Base-by-base conservation (phyloP, 2,888 invertebrate genomes). In the Priocnemis perturbator region DNA sequence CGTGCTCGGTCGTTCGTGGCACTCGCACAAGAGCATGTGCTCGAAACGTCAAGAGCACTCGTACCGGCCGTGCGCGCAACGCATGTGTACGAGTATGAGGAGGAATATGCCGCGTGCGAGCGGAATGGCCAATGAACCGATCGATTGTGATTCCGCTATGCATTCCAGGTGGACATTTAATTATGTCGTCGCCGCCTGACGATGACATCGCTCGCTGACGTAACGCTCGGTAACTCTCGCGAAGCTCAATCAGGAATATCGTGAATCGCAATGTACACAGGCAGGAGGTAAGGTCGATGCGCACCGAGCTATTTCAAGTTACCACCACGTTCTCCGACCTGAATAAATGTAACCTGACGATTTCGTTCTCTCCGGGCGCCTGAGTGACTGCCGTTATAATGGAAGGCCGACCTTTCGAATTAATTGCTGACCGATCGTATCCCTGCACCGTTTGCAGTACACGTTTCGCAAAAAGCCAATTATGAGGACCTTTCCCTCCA, bases 101-200 rank as follows among this genome's bases (percentile, higher is more conserved):
- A 48, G 66, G 60, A 67, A 66, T 66, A 55, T 66, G 55, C 47
- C 47, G 45, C 53, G 53, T 53, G 55, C 64, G 56, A 23, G 21
- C 56, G 19, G 62, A 67, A 37, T 37, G 37, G 37, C 37, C 67
- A 48, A 76, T 68, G 73, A 74, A 81, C 81, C 78, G 72, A 64
- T 68, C 59, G 53, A 53, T 21, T 26, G 53, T 45, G 7, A 45
- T 21, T 21, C 48, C 20, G 26, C 15, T 56, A 48, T 57, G 68
- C 66, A 68, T 56, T 65, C 67, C 78, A 75, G 78, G 72, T 71
- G 73, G 14, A 75, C 74, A 77, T 74, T 78, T 77, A 82, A 83
- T 83, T 82, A 79, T 74, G 73, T 66, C 58, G 9, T 56, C 50
- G 64, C 66, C 67, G 61, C 73, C 78, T 79, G 77, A 58, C 72